These are phyloP conservation scores for Aquatica leii DNA, from an alignment of 2,888 invertebrate genomes.

Conservation along the genomic window DNA sequence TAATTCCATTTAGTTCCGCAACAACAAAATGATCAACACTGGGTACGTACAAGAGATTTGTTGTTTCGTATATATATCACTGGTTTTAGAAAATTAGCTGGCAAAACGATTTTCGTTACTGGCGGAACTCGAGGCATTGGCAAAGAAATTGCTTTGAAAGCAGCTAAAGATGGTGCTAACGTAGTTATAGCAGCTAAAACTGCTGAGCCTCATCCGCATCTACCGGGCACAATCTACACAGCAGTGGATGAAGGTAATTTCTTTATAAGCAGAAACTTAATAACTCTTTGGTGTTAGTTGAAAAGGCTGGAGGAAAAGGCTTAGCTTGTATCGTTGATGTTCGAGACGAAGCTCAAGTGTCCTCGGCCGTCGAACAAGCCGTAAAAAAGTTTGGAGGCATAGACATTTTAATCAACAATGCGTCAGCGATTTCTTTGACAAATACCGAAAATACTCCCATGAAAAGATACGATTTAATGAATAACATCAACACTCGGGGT, in stretches of 20 bases:
- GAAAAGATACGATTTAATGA: constrained; percentile 98
- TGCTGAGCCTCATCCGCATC: constrained; percentile 86
- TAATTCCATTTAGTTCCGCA: no score
- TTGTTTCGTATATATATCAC: not conserved
- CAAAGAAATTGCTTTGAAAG: constrained; percentile 91
- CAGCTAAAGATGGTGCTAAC: constrained; percentile 92
- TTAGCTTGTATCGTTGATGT: constrained; percentile 90
- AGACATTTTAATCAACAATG: constrained; percentile 95
- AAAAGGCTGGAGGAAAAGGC: constrained; percentile 84
- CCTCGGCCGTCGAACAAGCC: no score
- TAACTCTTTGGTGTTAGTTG: no score
- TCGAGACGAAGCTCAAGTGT: constrained; percentile 55
- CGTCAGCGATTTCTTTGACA: constrained; percentile 90
- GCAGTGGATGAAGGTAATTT: constrained; percentile 85
- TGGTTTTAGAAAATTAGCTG: constrained; percentile 73
- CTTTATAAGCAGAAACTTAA: no score
- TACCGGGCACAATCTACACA: constrained; percentile 91
- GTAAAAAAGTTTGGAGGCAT: constrained; percentile 93
- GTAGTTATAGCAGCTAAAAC: constrained; percentile 93
- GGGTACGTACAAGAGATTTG: no score
- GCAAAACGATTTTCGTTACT: constrained; percentile 88
- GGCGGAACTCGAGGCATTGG: constrained; percentile 98
- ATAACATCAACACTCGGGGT: constrained; percentile 91
- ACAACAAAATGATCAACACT: no score
- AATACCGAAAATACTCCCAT: constrained; percentile 86